These are phyloP conservation scores for Cherax destructor DNA, from an alignment of 1,140 invertebrate genomes.

Conservation along the genomic window DNA sequence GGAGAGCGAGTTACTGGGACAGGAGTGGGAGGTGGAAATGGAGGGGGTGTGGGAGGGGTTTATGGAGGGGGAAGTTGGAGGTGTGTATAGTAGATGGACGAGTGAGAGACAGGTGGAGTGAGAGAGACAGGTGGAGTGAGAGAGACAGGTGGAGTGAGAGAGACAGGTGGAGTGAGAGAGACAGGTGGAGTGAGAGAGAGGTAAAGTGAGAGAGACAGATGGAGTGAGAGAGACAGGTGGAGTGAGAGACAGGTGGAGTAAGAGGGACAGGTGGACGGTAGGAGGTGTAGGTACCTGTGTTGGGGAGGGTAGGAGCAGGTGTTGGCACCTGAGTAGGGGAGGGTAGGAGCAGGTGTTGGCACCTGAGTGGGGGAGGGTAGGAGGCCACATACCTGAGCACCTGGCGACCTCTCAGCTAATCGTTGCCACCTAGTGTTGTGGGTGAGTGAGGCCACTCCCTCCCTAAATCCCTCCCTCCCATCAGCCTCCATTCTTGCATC, in stretches of 20 bases:
- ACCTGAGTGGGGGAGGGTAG: neutral
- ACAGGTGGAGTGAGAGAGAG: too few species aligned
- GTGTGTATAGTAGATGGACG: neutral
- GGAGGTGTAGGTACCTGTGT: neutral
- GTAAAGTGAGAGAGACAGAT: neutral
- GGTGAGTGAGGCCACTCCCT: neutral
- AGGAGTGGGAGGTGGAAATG: neutral
- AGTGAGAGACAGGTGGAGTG: constrained; percentile 1
- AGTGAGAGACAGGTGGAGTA: neutral
- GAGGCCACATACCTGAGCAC: neutral
- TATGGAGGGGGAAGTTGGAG: neutral
- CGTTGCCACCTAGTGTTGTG: too few species aligned
- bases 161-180: neutral
- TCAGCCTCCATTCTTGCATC: neutral
- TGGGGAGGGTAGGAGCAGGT: neutral
- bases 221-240: neutral
- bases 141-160: neutral
- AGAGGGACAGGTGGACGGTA: neutral
- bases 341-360: neutral
- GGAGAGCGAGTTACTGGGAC: too few species aligned
- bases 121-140: neutral
- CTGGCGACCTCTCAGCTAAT: neutral
- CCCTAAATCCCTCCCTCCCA: too few species aligned
- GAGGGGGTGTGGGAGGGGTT: neutral
- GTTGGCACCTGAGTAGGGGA: too few species aligned